Percentiles rank a stretch among this genome's conserved stretches.
These are phyloP conservation scores for Ophiothrix spiculata DNA, from an alignment of 35 echinoderm and acorn worm genomes.

Conservation along the genomic window DNA sequence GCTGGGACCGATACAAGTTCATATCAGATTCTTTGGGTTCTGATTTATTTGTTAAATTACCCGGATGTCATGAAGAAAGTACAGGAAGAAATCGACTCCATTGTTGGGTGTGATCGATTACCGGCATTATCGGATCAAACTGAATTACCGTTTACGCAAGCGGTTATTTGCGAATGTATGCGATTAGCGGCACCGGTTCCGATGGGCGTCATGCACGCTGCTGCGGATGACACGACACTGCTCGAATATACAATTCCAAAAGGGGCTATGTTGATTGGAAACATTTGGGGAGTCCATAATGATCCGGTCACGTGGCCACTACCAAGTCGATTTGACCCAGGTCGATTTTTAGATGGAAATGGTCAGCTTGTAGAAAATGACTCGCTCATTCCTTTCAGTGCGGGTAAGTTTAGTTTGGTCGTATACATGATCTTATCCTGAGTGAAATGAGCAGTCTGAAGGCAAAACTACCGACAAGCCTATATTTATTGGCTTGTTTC, in stretches of 20 bases:
- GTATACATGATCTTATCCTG: too few relatives aligned
- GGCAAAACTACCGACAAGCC: too few relatives aligned
- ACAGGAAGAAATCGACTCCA: slow-evolving; percentile 56
- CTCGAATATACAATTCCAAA: slow-evolving; percentile 47
- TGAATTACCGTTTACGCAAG: slow-evolving; percentile 45
- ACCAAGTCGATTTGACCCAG: slow-evolving; percentile 50
- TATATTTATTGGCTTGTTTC: too few relatives aligned
- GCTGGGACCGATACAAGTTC: background rate
- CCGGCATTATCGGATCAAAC: slow-evolving; percentile 44
- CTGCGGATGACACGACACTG: slow-evolving; percentile 19
- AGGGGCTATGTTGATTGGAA: slow-evolving; percentile 35
- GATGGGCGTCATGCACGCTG: slow-evolving; percentile 45
- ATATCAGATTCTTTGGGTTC: background rate
- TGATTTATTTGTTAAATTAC: background rate
- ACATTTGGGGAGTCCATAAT: slow-evolving; percentile 19
- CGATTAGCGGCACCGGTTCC: slow-evolving; percentile 31
- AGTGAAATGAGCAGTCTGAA: too few relatives aligned
- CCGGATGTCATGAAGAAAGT: slow-evolving; percentile 1
- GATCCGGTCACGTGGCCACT: slow-evolving; percentile 23
- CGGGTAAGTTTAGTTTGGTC: too few relatives aligned
- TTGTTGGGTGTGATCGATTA: slow-evolving; percentile 37
- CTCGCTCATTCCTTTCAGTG: slow-evolving; percentile 35
- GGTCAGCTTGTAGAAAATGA: slow-evolving; percentile 19
- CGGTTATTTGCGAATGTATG: slow-evolving; percentile 43
- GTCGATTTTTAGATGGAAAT: slow-evolving; percentile 47